Evolutionary conservation across 1,140 invertebrate genomes (phyloP), one percentile per base, ranked within the genome.

Genomic region (Stratiolaelaps scimitus): DNA sequence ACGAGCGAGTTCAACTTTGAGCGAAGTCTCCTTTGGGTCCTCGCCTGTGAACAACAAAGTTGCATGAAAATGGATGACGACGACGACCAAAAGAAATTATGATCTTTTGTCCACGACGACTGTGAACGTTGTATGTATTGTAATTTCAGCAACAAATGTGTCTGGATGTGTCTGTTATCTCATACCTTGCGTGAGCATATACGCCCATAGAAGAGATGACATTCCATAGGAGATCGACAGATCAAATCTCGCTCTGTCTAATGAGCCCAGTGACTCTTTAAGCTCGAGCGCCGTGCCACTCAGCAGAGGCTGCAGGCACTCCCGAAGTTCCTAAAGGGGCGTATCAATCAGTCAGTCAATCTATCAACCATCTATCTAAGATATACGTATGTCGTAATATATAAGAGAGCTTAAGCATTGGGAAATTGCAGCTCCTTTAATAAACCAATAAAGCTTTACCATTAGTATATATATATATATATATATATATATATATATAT

Each of bases 161-260:
- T 48, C 4, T 20, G 15, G 47, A 28, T 48, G 7, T 48, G 15
- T 48, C 47, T 7, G 47, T 48, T 4, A 7, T 48, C 44, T 4
- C 53, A 6, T 60, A 60, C 53, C 53, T 34, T 60, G 53, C 4
- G 34, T 26, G 15, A 60, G 20, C 13, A 60, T 60, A 23, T 60
- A 23, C 15, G 53, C 53, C 53, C 53, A 60, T 34, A 60, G 53
- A 19, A 60, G 53, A 23, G 53, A 60, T 4, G 53, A 60, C 15
- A 60, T 17, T 60, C 53, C 53, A 23, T 60, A 60, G 23, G 1
- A 60, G 26, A 60, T 29, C 15, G 53, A 60, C 26, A 60, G 53
- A 26, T 60, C 53, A 23, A 29, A 60, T 29, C 23, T 26, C 15
- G 53, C 53, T 26, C 26, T 60, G 34, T 60, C 53, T 23, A 34